Conservation (phyloP, 2,888 invertebrate genomes). For the Aquatica leii region DNA sequence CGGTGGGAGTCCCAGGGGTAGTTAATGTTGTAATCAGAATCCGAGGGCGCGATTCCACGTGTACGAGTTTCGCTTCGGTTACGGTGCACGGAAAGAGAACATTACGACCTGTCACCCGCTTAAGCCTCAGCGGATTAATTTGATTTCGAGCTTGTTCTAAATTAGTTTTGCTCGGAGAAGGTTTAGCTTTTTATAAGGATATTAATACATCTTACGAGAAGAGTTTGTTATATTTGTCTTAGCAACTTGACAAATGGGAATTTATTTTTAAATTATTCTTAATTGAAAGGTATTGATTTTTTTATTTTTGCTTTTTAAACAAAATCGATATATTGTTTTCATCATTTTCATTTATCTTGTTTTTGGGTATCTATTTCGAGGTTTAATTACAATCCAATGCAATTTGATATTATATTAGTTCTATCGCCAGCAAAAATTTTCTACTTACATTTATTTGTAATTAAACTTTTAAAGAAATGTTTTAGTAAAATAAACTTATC, state of each 20-base stretch:
- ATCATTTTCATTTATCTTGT: no score
- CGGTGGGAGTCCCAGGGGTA: conserved; percentile 46
- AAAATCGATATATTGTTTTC: no score
- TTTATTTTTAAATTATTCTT: not conserved
- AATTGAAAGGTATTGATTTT: not conserved
- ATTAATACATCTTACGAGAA: conserved; percentile 32
- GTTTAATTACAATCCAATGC: no score
- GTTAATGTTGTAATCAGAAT: conserved; percentile 56
- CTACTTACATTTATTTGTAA: no score
- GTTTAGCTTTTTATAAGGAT: conserved; percentile 34
- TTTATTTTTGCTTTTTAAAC: no score
- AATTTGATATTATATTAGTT: no score
- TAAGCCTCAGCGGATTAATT: conserved; percentile 49
- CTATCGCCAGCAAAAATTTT: no score
- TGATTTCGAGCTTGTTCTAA: conserved; percentile 47
- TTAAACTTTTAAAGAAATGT: no score
- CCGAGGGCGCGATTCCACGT: conserved; percentile 54
- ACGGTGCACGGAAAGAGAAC: conserved; percentile 45
- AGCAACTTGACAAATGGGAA: not conserved
- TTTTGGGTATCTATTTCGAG: no score
- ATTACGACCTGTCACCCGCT: conserved; percentile 51
- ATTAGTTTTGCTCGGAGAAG: conserved; percentile 36
- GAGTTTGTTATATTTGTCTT: conserved; percentile 22
- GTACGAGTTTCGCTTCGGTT: conserved; percentile 45
- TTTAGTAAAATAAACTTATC: no score